Evolutionary conservation across 2,888 invertebrate genomes (phyloP).

Genomic region (Chamaedrilus cognettii): DNA sequence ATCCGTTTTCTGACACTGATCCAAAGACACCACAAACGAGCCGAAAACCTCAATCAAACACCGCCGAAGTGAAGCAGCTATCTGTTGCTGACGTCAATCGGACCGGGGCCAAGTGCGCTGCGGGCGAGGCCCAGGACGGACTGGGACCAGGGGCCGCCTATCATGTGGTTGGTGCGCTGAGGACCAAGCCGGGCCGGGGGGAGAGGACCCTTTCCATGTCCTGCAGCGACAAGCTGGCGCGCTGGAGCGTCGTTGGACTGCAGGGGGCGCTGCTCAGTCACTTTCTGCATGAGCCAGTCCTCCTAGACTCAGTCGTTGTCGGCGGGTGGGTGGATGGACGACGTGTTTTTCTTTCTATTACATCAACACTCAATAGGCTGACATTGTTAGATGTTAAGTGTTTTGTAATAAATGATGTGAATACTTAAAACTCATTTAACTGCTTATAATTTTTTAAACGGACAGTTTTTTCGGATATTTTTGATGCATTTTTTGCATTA

Average conservation of each 20-base stretch:
- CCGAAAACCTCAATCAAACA: too few relatives aligned
- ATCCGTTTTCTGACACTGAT: too few relatives aligned
- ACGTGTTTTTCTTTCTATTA: too few relatives aligned
- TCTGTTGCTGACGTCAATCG: conserved; percentile 63
- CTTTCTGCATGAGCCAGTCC: conserved; percentile 68
- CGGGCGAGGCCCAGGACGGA: conserved; percentile 64
- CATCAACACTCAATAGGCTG: too few relatives aligned
- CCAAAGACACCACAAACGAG: too few relatives aligned
- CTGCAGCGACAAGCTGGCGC: conserved; percentile 53
- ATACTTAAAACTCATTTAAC: too few relatives aligned
- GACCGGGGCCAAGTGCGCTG: conserved; percentile 88
- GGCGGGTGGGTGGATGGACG: conserved; percentile 68
- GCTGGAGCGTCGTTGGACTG: conserved; percentile 54
- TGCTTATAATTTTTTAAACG: too few relatives aligned
- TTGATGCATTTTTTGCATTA: too few relatives aligned
- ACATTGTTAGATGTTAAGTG: too few relatives aligned
- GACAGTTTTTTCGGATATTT: too few relatives aligned
- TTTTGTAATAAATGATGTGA: too few relatives aligned
- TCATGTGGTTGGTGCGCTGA: conserved; percentile 71
- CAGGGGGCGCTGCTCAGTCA: conserved; percentile 51
- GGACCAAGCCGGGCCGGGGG: conserved; percentile 90
- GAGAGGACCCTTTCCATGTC: conserved; percentile 73
- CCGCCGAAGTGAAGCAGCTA: too few relatives aligned
- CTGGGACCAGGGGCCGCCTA: conserved; percentile 65
- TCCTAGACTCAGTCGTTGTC: conserved; percentile 72